Conservation (phyloP, 2,113 vertebrate genomes). For the Eulemur macaco region DNA sequence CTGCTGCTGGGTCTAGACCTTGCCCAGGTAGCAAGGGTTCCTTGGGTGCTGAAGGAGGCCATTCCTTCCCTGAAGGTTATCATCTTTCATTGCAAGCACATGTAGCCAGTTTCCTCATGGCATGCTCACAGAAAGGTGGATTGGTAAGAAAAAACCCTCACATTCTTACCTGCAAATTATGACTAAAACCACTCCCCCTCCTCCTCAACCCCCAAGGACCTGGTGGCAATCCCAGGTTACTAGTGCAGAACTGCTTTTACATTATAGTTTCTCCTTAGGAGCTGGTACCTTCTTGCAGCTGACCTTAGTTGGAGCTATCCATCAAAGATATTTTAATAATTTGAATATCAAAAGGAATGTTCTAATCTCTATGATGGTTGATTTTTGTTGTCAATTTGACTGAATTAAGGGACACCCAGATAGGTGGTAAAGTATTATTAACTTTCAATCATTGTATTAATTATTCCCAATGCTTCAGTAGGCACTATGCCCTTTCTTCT, state of each 20-base stretch:
- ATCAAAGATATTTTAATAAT: slow-evolving; percentile 38
- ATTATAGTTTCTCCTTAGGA: background rate
- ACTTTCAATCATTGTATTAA: background rate
- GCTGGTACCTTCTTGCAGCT: background rate
- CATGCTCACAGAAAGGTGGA: background rate
- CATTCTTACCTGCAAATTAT: background rate
- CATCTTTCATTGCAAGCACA: background rate
- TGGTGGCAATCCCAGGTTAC: background rate
- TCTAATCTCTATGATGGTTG: background rate
- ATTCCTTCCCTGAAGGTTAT: background rate
- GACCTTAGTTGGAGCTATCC: background rate
- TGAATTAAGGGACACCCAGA: background rate
- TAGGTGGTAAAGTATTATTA: background rate
- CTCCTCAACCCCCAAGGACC: background rate
- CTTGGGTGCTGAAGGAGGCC: background rate
- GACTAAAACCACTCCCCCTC: background rate
- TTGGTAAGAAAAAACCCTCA: background rate
- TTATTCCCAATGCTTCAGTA: background rate
- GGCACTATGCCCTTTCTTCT: background rate
- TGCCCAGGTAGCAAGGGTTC: background rate
- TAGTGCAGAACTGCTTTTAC: background rate
- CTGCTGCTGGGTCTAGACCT: background rate
- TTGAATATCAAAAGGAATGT: slow-evolving; percentile 31
- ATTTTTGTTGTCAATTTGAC: background rate
- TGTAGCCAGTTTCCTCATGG: background rate